Evolutionary conservation across 2,797 vertebrate species (phyloP).

Genomic region (Chloroceryle inda): DNA sequence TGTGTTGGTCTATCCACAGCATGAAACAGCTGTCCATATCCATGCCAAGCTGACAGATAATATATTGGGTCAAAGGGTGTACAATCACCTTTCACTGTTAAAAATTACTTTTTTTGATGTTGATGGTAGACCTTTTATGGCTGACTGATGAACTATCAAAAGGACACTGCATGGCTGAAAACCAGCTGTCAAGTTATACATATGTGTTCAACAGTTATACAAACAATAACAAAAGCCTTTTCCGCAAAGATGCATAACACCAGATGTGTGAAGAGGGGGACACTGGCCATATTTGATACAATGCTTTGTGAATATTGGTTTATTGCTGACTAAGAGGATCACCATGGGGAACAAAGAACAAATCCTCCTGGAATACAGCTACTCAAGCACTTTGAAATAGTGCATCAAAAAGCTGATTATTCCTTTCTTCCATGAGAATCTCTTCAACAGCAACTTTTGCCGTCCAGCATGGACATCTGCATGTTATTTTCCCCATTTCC

Average conservation of each 20-base stretch:
- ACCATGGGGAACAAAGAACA: not conserved
- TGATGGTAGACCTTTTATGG: not conserved
- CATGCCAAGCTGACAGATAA: not conserved
- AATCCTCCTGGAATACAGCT: not conserved
- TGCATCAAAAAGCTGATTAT: not conserved
- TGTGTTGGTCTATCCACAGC: not conserved
- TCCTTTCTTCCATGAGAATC: not conserved
- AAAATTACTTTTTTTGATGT: not conserved
- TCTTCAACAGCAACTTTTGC: not conserved
- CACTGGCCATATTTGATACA: not conserved
- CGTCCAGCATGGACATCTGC: not conserved
- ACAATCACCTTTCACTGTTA: not conserved
- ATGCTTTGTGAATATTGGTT: not conserved
- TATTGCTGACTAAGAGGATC: not conserved
- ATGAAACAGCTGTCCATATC: not conserved
- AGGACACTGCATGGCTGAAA: not conserved
- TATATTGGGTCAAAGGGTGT: not conserved
- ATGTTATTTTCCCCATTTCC: constrained; percentile 1
- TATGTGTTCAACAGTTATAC: not conserved
- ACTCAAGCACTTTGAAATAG: not conserved
- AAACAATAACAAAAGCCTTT: not conserved
- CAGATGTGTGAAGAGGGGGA: not conserved
- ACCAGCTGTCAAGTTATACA: not conserved
- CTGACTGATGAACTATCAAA: not conserved
- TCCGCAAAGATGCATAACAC: not conserved